phyloP scores from a whole-genome alignment of 2,797 vertebrate genomes.

The Enteromius mattozi region DNA sequence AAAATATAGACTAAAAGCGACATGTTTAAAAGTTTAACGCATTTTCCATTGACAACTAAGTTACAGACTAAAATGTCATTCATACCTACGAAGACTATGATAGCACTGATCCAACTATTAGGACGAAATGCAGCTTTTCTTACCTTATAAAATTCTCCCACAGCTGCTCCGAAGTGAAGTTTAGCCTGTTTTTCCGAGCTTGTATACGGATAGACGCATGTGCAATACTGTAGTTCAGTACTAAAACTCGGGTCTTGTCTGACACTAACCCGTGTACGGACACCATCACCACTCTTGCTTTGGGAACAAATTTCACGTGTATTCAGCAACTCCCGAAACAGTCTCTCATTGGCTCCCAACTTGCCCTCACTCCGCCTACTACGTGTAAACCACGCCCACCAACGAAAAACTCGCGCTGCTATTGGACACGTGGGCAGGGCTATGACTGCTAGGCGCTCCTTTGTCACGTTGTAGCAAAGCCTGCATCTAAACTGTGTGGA shows the following conservation, averaged over 20 bases:
- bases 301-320: conserved; percentile 44
- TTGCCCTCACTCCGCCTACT: not conserved
- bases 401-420: not conserved
- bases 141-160: not conserved
- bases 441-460: not conserved
- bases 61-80: too few relatives aligned
- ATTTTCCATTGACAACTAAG: not conserved
- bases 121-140: not conserved
- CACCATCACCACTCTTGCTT: conserved; percentile 23
- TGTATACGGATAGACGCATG: not conserved
- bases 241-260: not conserved
- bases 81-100: not conserved
- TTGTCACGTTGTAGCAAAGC: conserved; percentile 58
- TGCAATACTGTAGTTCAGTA: not conserved
- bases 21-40: not conserved
- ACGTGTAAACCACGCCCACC: conserved; percentile 7
- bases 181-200: not conserved
- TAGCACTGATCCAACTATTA: not conserved
- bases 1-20: not conserved
- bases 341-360: conserved; percentile 38
- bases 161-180: not conserved
- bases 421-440: conserved; percentile 25
- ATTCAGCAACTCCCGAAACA: not conserved
- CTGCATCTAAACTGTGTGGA: conserved; percentile 21
- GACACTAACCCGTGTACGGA: not conserved